A percentile compares a stretch with the other conserved stretches of the same genome.
Conservation (phyloP, 2,797 vertebrate species). For the Takifugu ocellatus region DNA sequence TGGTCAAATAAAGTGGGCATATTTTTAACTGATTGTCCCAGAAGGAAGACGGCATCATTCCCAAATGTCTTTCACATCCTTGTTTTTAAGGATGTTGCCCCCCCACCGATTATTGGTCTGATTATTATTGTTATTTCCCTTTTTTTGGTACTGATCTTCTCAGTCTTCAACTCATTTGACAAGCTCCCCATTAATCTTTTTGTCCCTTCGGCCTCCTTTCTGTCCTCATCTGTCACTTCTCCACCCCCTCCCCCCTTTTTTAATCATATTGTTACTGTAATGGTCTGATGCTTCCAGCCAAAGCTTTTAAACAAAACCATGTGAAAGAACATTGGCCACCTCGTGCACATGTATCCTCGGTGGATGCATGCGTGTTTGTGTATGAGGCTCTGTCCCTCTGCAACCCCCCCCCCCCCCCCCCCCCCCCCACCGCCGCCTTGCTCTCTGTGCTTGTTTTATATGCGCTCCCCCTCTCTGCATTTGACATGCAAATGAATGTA, state of each 20-base stretch:
- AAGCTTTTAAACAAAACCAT: constrained; percentile 69
- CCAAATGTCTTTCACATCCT: constrained; percentile 18
- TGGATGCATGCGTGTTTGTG: constrained; percentile 34
- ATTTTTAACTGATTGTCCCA: constrained; percentile 39
- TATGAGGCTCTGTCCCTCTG: constrained; percentile 42
- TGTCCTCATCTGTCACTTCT: constrained; percentile 31
- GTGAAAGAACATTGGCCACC: constrained; percentile 65
- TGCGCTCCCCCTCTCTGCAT: constrained; percentile 49
- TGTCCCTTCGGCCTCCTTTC: constrained; percentile 13
- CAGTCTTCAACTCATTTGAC: constrained; percentile 31
- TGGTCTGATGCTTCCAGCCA: constrained; percentile 60
- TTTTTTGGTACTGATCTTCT: constrained; percentile 6
- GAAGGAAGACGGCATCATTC: constrained; percentile 29
- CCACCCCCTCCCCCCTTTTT: constrained; percentile 27
- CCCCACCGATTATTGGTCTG: neutral
- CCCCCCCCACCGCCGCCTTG: constrained; percentile 11
- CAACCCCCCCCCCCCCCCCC: neutral
- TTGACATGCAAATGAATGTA: constrained; percentile 67
- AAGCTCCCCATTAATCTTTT: constrained; percentile 25
- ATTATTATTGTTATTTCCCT: neutral
- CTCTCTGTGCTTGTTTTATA: constrained; percentile 49
- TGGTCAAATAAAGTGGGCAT: constrained; percentile 39
- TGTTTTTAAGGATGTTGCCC: constrained; percentile 14
- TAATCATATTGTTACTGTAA: constrained; percentile 70
- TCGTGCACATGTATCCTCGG: constrained; percentile 36